Conservation (phyloP, 2,888 invertebrate species). For the Meliscaeva auricollis region DNA sequence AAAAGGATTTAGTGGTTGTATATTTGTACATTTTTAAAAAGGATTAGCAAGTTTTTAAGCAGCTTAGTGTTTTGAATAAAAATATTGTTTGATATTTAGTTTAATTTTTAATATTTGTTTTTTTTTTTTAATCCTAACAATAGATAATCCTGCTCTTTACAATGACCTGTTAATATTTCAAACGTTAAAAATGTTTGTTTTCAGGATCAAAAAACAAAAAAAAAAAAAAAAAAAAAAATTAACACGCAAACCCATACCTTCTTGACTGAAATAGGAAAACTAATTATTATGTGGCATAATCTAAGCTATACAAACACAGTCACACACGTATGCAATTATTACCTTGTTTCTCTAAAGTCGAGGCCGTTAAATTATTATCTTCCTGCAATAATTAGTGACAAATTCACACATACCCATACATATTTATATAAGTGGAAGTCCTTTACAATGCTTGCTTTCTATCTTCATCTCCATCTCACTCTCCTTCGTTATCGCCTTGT, state of each 20-base stretch:
- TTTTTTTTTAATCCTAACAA: too few species aligned
- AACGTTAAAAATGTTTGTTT: background rate
- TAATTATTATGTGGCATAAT: slow-evolving; percentile 34
- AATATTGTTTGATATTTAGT: slow-evolving; percentile 2
- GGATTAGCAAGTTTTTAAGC: slow-evolving; percentile 28
- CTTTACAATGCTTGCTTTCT: slow-evolving; percentile 18
- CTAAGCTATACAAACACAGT: background rate
- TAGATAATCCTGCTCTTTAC: background rate
- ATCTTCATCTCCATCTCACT: background rate
- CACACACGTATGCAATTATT: slow-evolving; percentile 48
- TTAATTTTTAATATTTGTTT: background rate
- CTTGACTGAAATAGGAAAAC: background rate
- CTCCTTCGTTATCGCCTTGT: background rate
- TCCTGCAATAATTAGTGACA: slow-evolving; percentile 28
- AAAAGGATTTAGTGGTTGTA: slow-evolving; percentile 9
- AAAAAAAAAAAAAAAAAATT: background rate
- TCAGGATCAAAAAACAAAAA: background rate
- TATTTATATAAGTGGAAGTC: slow-evolving; percentile 27
- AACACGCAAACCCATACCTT: slow-evolving; percentile 33
- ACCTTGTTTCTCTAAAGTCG: slow-evolving; percentile 45
- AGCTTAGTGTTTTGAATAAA: slow-evolving; percentile 22
- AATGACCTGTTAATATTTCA: background rate
- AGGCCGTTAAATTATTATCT: slow-evolving; percentile 47
- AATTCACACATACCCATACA: slow-evolving; percentile 37
- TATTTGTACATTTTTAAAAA: slow-evolving; percentile 24